A percentile compares a stretch with the other conserved stretches of the same genome.
Conservation (phyloP, 2,888 invertebrate species). For the Drosophila barbarae region DNA sequence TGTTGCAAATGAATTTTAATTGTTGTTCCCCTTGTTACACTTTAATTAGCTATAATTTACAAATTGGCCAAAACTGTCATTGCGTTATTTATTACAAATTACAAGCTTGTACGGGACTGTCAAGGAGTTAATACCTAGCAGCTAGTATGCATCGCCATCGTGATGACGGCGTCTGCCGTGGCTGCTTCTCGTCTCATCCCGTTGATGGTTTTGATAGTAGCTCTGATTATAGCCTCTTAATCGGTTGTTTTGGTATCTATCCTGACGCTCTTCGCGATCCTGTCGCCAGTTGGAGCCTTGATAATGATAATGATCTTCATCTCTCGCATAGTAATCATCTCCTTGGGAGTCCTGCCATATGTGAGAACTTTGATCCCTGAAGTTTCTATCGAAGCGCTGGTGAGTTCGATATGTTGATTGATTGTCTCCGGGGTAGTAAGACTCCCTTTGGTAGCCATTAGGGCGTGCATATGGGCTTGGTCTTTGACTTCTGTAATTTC, state of each 20-base stretch:
- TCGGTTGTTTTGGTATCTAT: neutral
- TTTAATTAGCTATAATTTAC: slow-evolving; percentile 44
- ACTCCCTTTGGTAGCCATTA: neutral
- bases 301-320: neutral
- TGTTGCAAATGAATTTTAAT: slow-evolving; percentile 75
- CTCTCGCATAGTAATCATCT: neutral
- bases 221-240: slow-evolving; percentile 1
- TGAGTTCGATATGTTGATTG: neutral
- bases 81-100: slow-evolving; percentile 27
- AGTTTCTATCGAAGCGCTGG: neutral
- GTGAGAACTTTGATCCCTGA: neutral
- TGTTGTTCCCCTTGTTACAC: slow-evolving; percentile 38
- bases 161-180: too few relatives aligned
- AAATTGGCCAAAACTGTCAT: slow-evolving; percentile 19
- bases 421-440: neutral
- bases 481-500: neutral
- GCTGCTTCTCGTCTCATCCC: neutral
- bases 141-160: slow-evolving; percentile 3
- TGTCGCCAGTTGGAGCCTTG: slow-evolving; percentile 1
- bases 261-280: slow-evolving; percentile 1
- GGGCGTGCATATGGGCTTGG: neutral
- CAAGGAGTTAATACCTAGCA: neutral
- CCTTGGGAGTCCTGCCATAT: neutral
- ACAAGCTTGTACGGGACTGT: neutral
- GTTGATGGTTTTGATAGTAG: neutral